Percentiles rank a stretch among this genome's conserved stretches.
These are phyloP conservation scores for Elachura formosa DNA, from an alignment of 2,113 vertebrate genomes.

Conservation along the genomic window DNA sequence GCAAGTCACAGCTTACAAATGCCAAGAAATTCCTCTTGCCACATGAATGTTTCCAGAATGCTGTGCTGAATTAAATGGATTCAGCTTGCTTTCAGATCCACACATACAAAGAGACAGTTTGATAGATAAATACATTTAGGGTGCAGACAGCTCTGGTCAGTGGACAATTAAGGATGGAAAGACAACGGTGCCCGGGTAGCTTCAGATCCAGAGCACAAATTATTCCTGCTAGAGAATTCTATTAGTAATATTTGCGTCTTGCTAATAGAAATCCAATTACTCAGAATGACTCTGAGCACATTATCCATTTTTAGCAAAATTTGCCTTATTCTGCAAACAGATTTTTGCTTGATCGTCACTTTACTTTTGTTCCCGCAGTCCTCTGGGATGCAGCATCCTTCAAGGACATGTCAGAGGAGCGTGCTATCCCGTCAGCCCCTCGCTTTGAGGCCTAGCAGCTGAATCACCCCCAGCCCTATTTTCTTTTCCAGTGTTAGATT, in stretches of 20 bases:
- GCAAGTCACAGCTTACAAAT: neutral
- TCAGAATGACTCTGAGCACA: slow-evolving; percentile 18
- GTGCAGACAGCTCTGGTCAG: slow-evolving; percentile 42
- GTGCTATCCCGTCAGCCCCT: slow-evolving; percentile 40
- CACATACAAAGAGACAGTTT: slow-evolving; percentile 8
- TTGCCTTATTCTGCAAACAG: slow-evolving; percentile 7
- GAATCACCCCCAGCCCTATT: slow-evolving; percentile 62
- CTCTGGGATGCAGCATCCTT: slow-evolving; percentile 47
- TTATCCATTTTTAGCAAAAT: slow-evolving; percentile 34
- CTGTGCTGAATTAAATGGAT: slow-evolving; percentile 24
- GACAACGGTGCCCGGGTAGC: neutral
- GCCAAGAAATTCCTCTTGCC: slow-evolving; percentile 48
- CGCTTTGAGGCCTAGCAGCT: slow-evolving; percentile 48
- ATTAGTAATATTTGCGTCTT: slow-evolving; percentile 36
- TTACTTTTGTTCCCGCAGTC: slow-evolving; percentile 22
- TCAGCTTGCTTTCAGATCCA: neutral
- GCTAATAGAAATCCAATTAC: slow-evolving; percentile 42
- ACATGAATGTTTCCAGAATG: neutral
- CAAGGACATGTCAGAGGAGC: slow-evolving; percentile 60
- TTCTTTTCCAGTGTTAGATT: slow-evolving; percentile 67
- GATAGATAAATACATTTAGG: slow-evolving; percentile 20
- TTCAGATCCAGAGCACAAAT: slow-evolving; percentile 1
- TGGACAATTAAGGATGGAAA: slow-evolving; percentile 17
- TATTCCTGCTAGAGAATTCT: slow-evolving; percentile 18
- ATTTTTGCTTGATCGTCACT: slow-evolving; percentile 25